Percentiles rank a stretch among this genome's conserved stretches.
phyloP scores from a whole-genome alignment of 2,888 invertebrate species.

The Dinocampus coccinellae region DNA sequence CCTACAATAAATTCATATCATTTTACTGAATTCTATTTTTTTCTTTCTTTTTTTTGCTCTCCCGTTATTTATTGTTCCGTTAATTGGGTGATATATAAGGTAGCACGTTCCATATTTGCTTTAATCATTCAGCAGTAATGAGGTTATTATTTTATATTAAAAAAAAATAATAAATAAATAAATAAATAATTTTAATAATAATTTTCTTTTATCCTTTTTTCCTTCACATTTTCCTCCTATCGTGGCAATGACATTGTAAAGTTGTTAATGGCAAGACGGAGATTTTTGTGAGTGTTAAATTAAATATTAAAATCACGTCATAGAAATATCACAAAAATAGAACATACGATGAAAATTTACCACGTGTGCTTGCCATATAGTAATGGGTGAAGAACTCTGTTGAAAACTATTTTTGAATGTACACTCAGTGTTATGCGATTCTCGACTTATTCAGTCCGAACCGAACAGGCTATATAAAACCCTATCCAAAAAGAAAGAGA shows the following conservation, averaged over 20 bases:
- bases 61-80: background rate
- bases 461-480: background rate
- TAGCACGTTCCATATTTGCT: no score
- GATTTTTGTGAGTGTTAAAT: background rate
- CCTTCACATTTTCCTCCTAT: background rate
- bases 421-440: conserved; percentile 11
- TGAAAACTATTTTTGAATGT: conserved; percentile 8
- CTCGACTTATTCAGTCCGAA: background rate
- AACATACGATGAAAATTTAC: background rate
- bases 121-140: background rate
- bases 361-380: background rate
- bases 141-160: background rate
- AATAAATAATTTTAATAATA: no score
- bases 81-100: background rate
- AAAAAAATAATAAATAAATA: background rate
- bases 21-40: background rate
- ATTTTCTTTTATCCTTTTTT: background rate
- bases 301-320: background rate
- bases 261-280: background rate
- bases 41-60: background rate
- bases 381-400: background rate
- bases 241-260: background rate
- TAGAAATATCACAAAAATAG: background rate
- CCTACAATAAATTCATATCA: conserved; percentile 50
- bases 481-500: no score